Base-by-base conservation (phyloP, 2,797 vertebrate species). In the Muraenolepis orangiensis region DNA sequence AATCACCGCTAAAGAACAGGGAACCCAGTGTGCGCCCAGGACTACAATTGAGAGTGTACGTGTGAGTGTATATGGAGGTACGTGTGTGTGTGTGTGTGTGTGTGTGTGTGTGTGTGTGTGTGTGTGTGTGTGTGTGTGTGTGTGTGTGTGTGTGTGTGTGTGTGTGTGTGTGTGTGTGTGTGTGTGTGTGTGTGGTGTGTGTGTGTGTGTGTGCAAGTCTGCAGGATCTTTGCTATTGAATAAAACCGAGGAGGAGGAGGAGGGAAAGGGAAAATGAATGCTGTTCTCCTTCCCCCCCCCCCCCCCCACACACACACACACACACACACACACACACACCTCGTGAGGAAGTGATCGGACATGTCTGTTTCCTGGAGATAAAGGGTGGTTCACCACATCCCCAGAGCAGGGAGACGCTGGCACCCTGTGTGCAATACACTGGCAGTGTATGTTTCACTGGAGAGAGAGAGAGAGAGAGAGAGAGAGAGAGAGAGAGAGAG, bases 341-440 rank as follows among this genome's bases (percentile, higher is more conserved):
- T 90, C 87, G 86, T 13, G 76, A 92, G 92, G 91, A 87, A 83
- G 85, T 86, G 88, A 90, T 90, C 75, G 87, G 84, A 85, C 78
- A 74, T 69, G 88, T 93, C 93, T 94, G 93, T 92, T 93, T 93
- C 86, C 81, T 74, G 80, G 88, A 92, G 93, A 94, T 94, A 94
- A 94, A 94, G 88, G 86, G 83, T 83, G 86, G 86, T 87, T 90
- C 86, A 84, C 87, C 78, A 88, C 84, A 83, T 90, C 89, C 89
- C 88, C 74, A 78, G 88, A 91, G 90, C 90, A 79, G 82, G 77
- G 82, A 87, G 85, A 85, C 86, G 83, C 86, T 93, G 91, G 92
- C 91, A 89, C 72, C 23, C n/a, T n/a, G 6, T 46, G 42, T 18
- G 51, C 0, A 69, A 82, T 80, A 67, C 29, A 72, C 86, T 89